These are phyloP conservation scores for Lithobates sylvaticus DNA, from an alignment of 2,797 vertebrate species.

Conservation along the genomic window DNA sequence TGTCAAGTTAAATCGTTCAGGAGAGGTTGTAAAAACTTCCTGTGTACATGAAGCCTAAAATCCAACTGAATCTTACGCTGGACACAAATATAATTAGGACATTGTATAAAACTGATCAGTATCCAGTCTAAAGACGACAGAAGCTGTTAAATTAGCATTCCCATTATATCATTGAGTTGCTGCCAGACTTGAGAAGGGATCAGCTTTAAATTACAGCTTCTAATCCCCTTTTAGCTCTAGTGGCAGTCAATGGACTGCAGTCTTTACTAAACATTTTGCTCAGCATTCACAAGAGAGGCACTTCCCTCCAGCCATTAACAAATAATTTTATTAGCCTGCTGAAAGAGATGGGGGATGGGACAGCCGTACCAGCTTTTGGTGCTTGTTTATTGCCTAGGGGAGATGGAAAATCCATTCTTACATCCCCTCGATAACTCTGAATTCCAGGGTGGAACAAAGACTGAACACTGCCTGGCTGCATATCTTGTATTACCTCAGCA, in stretches of 20 bases:
- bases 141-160: conserved; percentile 43
- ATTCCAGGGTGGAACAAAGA: conserved; percentile 35
- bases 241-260: conserved; percentile 48
- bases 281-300: conserved; percentile 24
- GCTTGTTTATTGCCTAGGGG: conserved; percentile 48
- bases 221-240: conserved; percentile 57
- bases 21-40: too few species aligned
- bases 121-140: not conserved
- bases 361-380: conserved; percentile 16
- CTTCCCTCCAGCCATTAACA: conserved; percentile 54
- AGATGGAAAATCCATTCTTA: conserved; percentile 25
- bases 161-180: conserved; percentile 42
- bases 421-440: conserved; percentile 11
- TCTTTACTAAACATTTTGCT: conserved; percentile 44
- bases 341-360: conserved; percentile 43
- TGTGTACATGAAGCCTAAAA: too few species aligned
- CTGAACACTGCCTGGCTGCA: not conserved
- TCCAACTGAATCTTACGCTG: too few species aligned
- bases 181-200: conserved; percentile 49
- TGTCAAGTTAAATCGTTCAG: too few species aligned
- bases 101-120: not conserved
- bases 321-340: conserved; percentile 58
- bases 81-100: not conserved
- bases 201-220: conserved; percentile 49
- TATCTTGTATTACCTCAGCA: not conserved